A percentile compares a stretch with the other conserved stretches of the same genome.
Evolutionary conservation across 2,888 invertebrate species (phyloP).

Genomic region (Diabrotica balteata): DNA sequence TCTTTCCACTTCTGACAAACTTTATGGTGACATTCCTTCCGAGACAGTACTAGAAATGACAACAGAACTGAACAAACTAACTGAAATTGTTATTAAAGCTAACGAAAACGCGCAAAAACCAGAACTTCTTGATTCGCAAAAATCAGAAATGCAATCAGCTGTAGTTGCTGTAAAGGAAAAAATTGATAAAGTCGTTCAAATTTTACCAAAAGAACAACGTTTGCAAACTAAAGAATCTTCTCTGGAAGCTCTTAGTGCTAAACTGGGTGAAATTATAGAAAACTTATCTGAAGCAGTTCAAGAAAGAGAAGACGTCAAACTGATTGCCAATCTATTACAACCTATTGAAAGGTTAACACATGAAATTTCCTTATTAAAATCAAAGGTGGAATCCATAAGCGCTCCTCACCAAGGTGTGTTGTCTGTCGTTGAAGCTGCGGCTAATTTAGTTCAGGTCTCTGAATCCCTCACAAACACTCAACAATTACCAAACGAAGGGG

Average conservation of each 20-base stretch:
- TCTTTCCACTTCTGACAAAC: no score
- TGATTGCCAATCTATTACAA: constrained; percentile 19
- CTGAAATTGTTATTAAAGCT: constrained; percentile 17
- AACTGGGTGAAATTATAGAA: constrained; percentile 16
- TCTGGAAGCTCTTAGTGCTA: constrained; percentile 28
- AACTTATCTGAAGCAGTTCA: not conserved
- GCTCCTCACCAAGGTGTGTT: constrained; percentile 37
- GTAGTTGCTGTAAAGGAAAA: constrained; percentile 21
- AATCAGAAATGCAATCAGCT: constrained; percentile 12
- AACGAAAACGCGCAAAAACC: constrained; percentile 18
- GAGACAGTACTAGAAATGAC: constrained; percentile 12
- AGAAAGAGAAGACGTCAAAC: constrained; percentile 19
- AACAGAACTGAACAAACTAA: constrained; percentile 24
- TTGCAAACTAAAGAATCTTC: constrained; percentile 26
- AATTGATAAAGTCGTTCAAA: constrained; percentile 21
- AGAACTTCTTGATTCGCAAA: constrained; percentile 17
- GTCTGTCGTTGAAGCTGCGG: constrained; percentile 36
- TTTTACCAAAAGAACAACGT: constrained; percentile 23
- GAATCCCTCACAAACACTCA: constrained; percentile 5
- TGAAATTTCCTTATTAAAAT: constrained; percentile 11
- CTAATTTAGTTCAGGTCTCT: constrained; percentile 27
- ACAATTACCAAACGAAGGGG: not conserved
- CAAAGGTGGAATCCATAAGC: not conserved
- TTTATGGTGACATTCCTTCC: not conserved
- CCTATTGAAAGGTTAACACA: constrained; percentile 21